Evolutionary conservation across 2,888 invertebrate genomes (phyloP).

Genomic region (Diachrysia chrysitis): DNA sequence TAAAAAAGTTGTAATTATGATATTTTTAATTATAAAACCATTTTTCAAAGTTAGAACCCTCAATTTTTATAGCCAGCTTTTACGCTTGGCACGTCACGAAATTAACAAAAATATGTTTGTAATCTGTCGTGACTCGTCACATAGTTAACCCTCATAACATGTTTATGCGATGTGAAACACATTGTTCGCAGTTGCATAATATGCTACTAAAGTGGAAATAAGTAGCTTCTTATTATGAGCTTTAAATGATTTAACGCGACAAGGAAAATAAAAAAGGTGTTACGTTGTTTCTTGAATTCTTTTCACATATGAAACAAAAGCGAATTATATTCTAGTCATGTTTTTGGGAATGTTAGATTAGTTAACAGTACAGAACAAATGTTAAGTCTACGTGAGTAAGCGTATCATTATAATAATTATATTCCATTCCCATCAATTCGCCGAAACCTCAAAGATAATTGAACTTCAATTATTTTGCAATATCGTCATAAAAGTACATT

Average conservation of each 20-base stretch:
- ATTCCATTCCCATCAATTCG: constrained; percentile 14
- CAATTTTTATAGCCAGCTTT: too few species aligned
- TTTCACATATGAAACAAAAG: background rate
- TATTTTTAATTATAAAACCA: too few species aligned
- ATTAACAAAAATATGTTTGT: background rate
- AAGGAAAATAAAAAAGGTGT: background rate
- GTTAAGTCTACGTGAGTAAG: background rate
- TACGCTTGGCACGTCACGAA: too few species aligned
- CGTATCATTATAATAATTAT: constrained; percentile 1
- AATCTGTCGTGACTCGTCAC: background rate
- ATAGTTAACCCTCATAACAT: constrained; percentile 1
- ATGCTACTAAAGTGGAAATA: background rate
- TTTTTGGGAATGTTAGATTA: background rate
- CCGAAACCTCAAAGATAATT: constrained; percentile 33
- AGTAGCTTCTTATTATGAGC: constrained; percentile 2
- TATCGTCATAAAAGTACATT: constrained; percentile 31
- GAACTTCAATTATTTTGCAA: constrained; percentile 28
- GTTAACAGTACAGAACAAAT: background rate
- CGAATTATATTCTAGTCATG: background rate
- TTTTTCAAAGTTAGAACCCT: too few species aligned
- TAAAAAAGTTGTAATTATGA: too few species aligned
- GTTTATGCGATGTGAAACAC: constrained; percentile 5
- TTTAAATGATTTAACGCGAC: background rate
- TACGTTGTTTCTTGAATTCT: background rate
- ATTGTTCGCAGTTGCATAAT: constrained; percentile 7